phyloP scores from a whole-genome alignment of 2,113 vertebrate species.

The Sakesphorus luctuosus region DNA sequence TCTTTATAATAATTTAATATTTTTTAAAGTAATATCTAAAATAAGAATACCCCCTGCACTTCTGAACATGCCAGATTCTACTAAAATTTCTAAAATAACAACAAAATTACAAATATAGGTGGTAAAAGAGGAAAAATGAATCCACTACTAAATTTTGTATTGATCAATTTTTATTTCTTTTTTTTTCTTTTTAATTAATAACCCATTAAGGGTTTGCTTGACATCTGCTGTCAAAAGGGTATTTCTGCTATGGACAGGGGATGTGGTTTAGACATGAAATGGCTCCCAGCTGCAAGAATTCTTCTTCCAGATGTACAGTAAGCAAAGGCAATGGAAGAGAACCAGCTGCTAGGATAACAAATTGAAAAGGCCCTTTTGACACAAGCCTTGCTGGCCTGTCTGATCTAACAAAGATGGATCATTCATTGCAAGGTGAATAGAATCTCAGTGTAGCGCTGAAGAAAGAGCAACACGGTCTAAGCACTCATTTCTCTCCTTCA shows the following conservation, averaged over 20 bases:
- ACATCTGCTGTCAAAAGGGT: constrained; percentile 58
- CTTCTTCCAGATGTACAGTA: constrained; percentile 75
- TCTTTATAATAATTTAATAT: neutral
- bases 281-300: constrained; percentile 78
- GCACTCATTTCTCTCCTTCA: constrained; percentile 6
- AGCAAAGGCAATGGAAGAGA: constrained; percentile 71
- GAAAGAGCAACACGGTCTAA: neutral
- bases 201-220: constrained; percentile 42
- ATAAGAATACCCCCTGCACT: neutral
- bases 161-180: neutral
- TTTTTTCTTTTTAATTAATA: constrained; percentile 47
- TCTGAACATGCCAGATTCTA: neutral
- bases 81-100: neutral
- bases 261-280: constrained; percentile 76
- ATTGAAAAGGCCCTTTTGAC: constrained; percentile 71
- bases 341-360: constrained; percentile 75
- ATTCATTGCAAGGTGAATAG: constrained; percentile 66
- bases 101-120: neutral
- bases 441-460: constrained; percentile 15
- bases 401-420: constrained; percentile 71
- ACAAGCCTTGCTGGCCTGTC: constrained; percentile 39
- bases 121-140: neutral
- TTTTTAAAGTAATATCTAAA: neutral
- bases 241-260: constrained; percentile 71
- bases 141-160: neutral